Evolutionary conservation across 1,140 invertebrate genomes (phyloP).

Genomic region (Drosophila obscura): DNA sequence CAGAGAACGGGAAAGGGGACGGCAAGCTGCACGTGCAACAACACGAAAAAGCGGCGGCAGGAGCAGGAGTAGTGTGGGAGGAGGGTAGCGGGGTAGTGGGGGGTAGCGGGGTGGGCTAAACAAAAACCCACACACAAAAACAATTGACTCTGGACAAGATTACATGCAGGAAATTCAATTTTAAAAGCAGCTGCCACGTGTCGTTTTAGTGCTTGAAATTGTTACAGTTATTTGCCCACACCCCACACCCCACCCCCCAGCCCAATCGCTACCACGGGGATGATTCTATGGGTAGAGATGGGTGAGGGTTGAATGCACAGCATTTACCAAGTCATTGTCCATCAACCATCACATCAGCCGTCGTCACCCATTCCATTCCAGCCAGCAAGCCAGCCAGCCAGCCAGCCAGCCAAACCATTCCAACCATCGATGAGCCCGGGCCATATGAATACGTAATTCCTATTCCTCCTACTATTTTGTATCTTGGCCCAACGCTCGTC

Average conservation of each 20-base stretch:
- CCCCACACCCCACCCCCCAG: too few species aligned
- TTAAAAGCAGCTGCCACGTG: constrained; percentile 84
- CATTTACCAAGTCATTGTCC: constrained; percentile 43
- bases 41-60: constrained; percentile 29
- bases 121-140: constrained; percentile 46
- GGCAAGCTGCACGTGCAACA: constrained; percentile 43
- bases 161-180: constrained; percentile 84
- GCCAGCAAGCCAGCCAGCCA: too few species aligned
- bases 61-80: background rate
- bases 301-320: constrained; percentile 25
- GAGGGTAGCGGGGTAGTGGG: background rate
- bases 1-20: background rate
- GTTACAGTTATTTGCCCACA: constrained; percentile 72
- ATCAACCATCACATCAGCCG: constrained; percentile 10
- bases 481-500: background rate
- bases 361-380: too few species aligned
- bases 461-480: background rate
- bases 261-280: too few species aligned
- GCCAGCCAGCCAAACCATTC: too few species aligned
- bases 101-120: too few species aligned
- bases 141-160: constrained; percentile 83
- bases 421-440: constrained; percentile 26
- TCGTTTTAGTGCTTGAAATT: constrained; percentile 83
- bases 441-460: constrained; percentile 73
- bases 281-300: too few species aligned